These are phyloP conservation scores for Carcina quercana DNA, from an alignment of 2,888 invertebrate species.

Conservation along the genomic window DNA sequence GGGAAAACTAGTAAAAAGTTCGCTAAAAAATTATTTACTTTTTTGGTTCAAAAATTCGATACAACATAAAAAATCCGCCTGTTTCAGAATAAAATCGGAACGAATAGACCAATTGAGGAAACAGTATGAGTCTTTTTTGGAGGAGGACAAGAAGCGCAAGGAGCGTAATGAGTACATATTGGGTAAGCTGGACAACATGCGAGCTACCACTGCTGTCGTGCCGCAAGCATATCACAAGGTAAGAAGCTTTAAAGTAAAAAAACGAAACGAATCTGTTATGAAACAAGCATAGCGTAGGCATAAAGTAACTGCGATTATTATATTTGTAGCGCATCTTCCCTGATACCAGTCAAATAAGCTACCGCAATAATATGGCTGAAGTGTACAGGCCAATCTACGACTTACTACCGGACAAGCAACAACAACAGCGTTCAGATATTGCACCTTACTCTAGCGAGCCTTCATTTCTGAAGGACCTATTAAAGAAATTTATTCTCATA, in stretches of 20 bases:
- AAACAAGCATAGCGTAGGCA: too few relatives aligned
- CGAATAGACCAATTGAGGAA: conserved; percentile 51
- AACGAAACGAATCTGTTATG: too few relatives aligned
- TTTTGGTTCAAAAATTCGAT: too few relatives aligned
- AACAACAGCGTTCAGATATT: too few relatives aligned
- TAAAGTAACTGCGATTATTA: too few relatives aligned
- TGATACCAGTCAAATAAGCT: too few relatives aligned
- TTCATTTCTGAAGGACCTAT: conserved; percentile 44
- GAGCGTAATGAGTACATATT: conserved; percentile 62
- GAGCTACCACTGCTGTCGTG: conserved; percentile 32
- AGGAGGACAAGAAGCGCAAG: conserved; percentile 61
- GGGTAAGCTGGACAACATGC: conserved; percentile 58
- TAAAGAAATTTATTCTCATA: conserved; percentile 58
- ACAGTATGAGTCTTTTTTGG: conserved; percentile 60
- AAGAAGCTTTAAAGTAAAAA: conserved; percentile 14
- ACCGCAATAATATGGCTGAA: too few relatives aligned
- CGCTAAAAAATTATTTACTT: conserved; percentile 8
- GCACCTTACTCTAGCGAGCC: too few relatives aligned
- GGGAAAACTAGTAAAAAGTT: conserved; percentile 59
- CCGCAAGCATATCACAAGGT: conserved; percentile 31
- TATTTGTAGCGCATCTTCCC: too few relatives aligned
- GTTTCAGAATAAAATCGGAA: conserved; percentile 49
- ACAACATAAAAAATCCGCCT: neutral
- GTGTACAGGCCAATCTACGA: too few relatives aligned
- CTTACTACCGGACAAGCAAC: too few relatives aligned